Percentiles rank a stretch among this genome's conserved stretches.
phyloP scores from a whole-genome alignment of 1,140 invertebrate genomes.

The Drosophila funebris region DNA sequence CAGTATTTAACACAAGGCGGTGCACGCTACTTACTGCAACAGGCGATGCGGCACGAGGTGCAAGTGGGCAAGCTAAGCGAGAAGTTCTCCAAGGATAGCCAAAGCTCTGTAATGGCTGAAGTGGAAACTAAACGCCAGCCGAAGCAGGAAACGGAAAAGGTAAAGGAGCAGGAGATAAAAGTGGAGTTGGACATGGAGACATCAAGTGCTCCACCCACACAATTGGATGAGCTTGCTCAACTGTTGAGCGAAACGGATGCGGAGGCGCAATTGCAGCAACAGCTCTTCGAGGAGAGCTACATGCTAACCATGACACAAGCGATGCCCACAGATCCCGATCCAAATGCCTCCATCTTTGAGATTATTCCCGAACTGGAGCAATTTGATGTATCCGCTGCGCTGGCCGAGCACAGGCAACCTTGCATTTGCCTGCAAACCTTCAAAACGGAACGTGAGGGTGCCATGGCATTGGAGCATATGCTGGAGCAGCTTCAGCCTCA shows the following conservation, averaged over 20 bases:
- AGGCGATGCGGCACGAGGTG: constrained; percentile 85
- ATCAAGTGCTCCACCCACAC: no score
- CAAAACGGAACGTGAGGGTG: constrained; percentile 88
- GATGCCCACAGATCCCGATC: constrained; percentile 61
- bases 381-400: constrained; percentile 86
- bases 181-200: no score
- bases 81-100: constrained; percentile 79
- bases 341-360: constrained; percentile 86
- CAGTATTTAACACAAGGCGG: constrained; percentile 89
- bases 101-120: constrained; percentile 2
- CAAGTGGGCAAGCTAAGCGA: constrained; percentile 85
- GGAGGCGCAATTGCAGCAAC: constrained; percentile 38
- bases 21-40: constrained; percentile 86
- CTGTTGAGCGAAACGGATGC: constrained; percentile 50
- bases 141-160: neutral
- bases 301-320: constrained; percentile 88
- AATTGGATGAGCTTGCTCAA: constrained; percentile 65
- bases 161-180: neutral
- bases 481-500: constrained; percentile 89
- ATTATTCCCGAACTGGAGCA: constrained; percentile 88
- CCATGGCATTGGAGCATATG: constrained; percentile 87
- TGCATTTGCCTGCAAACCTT: constrained; percentile 91
- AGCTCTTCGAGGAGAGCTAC: constrained; percentile 86
- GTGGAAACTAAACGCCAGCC: neutral
- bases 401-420: constrained; percentile 84